Evolutionary conservation across 2,113 vertebrate genomes (phyloP).

Genomic region (Coracopsis vasa): DNA sequence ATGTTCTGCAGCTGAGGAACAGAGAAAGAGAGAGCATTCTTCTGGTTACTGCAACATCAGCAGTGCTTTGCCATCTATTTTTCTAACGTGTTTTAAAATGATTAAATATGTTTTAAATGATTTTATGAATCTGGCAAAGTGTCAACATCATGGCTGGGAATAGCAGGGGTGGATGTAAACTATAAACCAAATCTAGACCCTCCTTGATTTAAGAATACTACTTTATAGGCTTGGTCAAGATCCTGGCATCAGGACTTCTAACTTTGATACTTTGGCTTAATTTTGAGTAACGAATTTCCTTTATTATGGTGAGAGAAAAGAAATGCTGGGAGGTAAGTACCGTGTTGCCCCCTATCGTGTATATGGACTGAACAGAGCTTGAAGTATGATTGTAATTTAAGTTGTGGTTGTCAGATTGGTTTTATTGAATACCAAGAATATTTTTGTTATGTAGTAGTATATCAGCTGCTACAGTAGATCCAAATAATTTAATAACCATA

Average conservation of each 20-base stretch:
- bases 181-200: background rate
- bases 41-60: slow-evolving; percentile 12
- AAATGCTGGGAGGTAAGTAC: background rate
- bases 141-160: background rate
- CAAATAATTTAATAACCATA: accelerated
- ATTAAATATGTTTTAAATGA: background rate
- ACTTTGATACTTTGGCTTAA: background rate
- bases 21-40: background rate
- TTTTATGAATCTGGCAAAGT: background rate
- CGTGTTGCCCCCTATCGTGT: accelerated
- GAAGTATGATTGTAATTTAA: background rate
- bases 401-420: background rate
- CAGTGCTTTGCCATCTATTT: slow-evolving; percentile 8
- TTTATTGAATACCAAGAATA: background rate
- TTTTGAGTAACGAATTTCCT: background rate
- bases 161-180: background rate
- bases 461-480: background rate
- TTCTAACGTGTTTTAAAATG: background rate
- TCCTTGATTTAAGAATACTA: background rate
- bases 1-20: background rate
- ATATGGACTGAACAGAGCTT: background rate
- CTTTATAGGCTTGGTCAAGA: background rate
- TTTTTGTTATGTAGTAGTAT: background rate
- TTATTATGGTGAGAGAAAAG: background rate
- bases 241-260: background rate